Evolutionary conservation across 2,113 vertebrate species (phyloP).

Genomic region (Eidolon helvum): DNA sequence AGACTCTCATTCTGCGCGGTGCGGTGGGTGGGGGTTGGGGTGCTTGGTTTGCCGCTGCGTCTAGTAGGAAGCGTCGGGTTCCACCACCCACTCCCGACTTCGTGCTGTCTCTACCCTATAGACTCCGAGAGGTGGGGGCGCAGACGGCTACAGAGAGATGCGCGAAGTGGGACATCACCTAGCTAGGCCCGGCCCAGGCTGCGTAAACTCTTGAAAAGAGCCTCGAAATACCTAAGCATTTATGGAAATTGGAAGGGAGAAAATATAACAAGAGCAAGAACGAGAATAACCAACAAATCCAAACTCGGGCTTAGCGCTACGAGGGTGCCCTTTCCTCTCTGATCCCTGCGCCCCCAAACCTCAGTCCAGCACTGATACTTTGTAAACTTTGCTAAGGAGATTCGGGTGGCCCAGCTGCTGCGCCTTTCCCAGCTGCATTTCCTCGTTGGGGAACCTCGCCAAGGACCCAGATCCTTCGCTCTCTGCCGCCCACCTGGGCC

Average conservation of each 20-base stretch:
- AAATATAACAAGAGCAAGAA: too few relatives aligned
- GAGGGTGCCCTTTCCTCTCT: rapidly evolving
- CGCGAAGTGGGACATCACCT: rapidly evolving
- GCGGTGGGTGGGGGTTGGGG: too few relatives aligned
- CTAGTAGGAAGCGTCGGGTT: rapidly evolving
- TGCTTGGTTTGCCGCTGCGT: too few relatives aligned
- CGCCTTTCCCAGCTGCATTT: neutral
- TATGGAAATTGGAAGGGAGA: neutral
- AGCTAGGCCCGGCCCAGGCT: neutral
- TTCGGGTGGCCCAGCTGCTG: neutral
- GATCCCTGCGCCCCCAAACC: too few relatives aligned
- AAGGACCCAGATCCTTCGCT: rapidly evolving
- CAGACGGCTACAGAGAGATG: neutral
- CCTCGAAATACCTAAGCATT: neutral
- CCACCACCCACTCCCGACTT: rapidly evolving
- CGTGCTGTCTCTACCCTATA: rapidly evolving
- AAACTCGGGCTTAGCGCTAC: rapidly evolving
- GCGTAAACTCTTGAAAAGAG: neutral
- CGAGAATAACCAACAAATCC: neutral
- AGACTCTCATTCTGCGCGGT: rapidly evolving
- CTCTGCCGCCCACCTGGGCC: rapidly evolving
- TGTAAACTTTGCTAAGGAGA: neutral
- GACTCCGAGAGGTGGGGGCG: neutral
- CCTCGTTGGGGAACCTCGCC: rapidly evolving
- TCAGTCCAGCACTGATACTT: rapidly evolving